Base-by-base conservation (phyloP, 2,113 vertebrate species). In the Cettia cetti region DNA sequence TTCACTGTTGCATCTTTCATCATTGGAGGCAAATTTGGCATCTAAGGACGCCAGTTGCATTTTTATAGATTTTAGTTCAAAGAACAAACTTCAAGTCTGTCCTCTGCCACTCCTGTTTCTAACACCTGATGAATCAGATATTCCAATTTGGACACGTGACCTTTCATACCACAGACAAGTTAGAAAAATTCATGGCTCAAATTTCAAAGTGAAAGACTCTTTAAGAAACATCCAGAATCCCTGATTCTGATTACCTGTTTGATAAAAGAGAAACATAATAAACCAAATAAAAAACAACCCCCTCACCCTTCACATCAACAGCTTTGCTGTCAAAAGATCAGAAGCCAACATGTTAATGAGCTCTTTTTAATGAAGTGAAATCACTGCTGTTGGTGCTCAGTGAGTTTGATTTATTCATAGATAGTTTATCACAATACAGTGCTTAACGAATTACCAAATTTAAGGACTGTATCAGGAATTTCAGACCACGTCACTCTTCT, bases 281-380 rank as follows among this genome's bases (percentile, higher is more conserved):
- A 92, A 68, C 13, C 28, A 70, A 87, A 20, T 9, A 66, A 76
- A 72, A 79, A 11, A 2, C 21, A 82, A 39, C 19, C 26, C 26
- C 28, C 30, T 13, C n/a, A 64, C 7, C 15, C 52, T 56, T 37
- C 57, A 52, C 9, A 82, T 54, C 23, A 86, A 13, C 49, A 39
- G 27, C 65, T 92, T 76, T 60, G 44, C 59, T 66, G 53, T 72
- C 78, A 87, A 76, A 79, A 60, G 66, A 89, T 78, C 66, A 89
- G 44, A 93, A 90, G 49, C 28, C 85, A 86, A 45, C 26, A 82
- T 10, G 42, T 19, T 82, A 95, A 95, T 76, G 63, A 91, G 33
- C 30, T 64, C 8, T 40, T 57, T 84, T 84, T 91, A 49, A 33
- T 40, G 49, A 60, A 81, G 70, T 84, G 10, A 74, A 88, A 61